Percentiles rank a stretch among this genome's conserved stretches.
These are phyloP conservation scores for Dendroctonus ponderosae DNA, from an alignment of 1,140 invertebrate species.

Conservation along the genomic window DNA sequence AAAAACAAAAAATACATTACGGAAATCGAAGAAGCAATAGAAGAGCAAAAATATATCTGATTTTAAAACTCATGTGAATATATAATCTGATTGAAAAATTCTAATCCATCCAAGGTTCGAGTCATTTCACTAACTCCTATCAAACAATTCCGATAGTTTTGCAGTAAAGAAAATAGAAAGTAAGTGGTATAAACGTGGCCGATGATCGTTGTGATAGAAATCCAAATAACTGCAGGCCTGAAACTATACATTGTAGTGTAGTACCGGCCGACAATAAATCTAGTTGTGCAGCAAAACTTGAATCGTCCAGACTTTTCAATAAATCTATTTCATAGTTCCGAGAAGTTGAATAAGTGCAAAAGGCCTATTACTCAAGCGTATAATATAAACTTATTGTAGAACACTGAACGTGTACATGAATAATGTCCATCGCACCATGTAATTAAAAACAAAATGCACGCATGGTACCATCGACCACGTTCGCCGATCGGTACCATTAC, in stretches of 20 bases:
- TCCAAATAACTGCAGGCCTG: slow-evolving; percentile 15
- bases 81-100: too few relatives aligned
- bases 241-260: slow-evolving; percentile 19
- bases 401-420: slow-evolving; percentile 34
- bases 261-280: slow-evolving; percentile 16
- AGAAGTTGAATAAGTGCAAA: slow-evolving; percentile 33
- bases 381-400: slow-evolving; percentile 36
- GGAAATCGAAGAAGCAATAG: too few relatives aligned
- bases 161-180: background rate
- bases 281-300: slow-evolving; percentile 9
- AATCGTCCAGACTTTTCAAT: slow-evolving; percentile 22
- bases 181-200: background rate
- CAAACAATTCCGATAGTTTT: too few relatives aligned
- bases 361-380: slow-evolving; percentile 33
- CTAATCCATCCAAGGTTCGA: too few relatives aligned
- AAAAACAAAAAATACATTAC: too few relatives aligned
- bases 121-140: too few relatives aligned
- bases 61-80: too few relatives aligned
- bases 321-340: slow-evolving; percentile 33
- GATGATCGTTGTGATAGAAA: background rate
- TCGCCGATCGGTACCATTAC: slow-evolving; percentile 28
- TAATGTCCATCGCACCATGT: slow-evolving; percentile 35
- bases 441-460: slow-evolving; percentile 38
- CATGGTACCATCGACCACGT: slow-evolving; percentile 34
- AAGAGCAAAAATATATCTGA: too few relatives aligned